Base-by-base conservation (phyloP, 1,140 invertebrate species). In the Ceratitis capitata region DNA sequence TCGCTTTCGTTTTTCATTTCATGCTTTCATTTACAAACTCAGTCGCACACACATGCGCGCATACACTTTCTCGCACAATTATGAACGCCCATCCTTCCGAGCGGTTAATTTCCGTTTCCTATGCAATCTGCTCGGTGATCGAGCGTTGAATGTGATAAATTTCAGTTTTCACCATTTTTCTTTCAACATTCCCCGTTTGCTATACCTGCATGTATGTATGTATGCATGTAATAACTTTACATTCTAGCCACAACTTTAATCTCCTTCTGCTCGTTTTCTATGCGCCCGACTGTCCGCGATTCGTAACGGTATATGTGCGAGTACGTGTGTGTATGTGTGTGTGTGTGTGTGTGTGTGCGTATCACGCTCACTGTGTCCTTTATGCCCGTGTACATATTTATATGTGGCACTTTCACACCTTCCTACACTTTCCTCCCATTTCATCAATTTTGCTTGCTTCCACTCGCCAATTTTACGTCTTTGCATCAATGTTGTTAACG, bases 51-150 rank as follows among this genome's bases (percentile, higher is more conserved):
- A n/a, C n/a, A n/a, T n/a, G n/a, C n/a, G n/a, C n/a, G n/a, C 49
- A 83, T 83, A 56, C 39, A 39, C 35, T 35, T 29, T 69, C 49
- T 74, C 7, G 19, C 5, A 78, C 83, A 86, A 86, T 86, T 86
- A 86, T 86, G 85, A 87, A 84, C 85, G 69, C 64, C 49, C 58
- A 85, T 84, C 83, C 69, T 84, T 49, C 61, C 61, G 83, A 56
- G 64, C 64, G 45, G 83, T 82, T 84, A 51, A 86, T 49, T 86
- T 58, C 78, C 83, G 64, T 85, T 84, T 86, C 39, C 45, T 47
- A 49, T 85, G 2, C 35, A 78, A 78, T 78, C 19, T 78, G 69
- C 39, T 45, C 69, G 23, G 10, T 39, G 69, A 45, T n/a, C 23
- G 39, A 78, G 69, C 69, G n/a, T 78, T 35, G 69, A 78, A 78